phyloP scores from a whole-genome alignment of 2,888 invertebrate genomes.

The Tenthredo notha region DNA sequence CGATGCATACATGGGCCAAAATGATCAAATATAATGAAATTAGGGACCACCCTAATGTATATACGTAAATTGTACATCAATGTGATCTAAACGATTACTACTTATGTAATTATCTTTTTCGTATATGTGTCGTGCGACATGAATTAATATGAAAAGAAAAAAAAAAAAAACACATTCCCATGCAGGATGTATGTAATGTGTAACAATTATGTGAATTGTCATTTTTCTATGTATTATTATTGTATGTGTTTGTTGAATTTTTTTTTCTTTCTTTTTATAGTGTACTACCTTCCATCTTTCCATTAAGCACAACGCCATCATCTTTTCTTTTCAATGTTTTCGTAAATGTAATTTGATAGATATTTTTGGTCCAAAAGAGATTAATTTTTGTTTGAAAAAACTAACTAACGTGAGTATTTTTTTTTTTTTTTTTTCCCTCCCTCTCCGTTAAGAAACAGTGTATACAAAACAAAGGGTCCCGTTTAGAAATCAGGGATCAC shows the following conservation, averaged over 20 bases:
- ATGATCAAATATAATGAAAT: no score
- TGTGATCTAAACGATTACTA: not conserved
- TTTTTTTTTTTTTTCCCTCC: not conserved
- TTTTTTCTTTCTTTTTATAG: constrained; percentile 37
- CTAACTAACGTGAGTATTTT: not conserved
- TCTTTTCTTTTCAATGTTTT: not conserved
- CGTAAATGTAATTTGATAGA: not conserved
- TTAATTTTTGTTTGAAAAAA: not conserved
- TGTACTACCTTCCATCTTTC: constrained; percentile 37
- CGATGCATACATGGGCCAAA: no score
- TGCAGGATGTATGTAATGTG: constrained; percentile 62
- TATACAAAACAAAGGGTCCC: constrained; percentile 41
- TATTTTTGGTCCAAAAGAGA: not conserved
- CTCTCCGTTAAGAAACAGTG: not conserved
- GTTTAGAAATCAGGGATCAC: constrained; percentile 32
- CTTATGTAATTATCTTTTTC: not conserved
- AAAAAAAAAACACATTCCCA: constrained; percentile 68
- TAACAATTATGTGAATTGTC: constrained; percentile 6
- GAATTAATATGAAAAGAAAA: constrained; percentile 49
- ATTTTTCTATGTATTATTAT: not conserved
- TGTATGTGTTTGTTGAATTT: not conserved
- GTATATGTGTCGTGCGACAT: constrained; percentile 55
- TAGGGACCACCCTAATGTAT: not conserved
- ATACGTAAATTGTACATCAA: no score
- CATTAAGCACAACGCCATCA: constrained; percentile 42